Conservation (phyloP, 2,888 invertebrate species). For the Andrena praecox region DNA sequence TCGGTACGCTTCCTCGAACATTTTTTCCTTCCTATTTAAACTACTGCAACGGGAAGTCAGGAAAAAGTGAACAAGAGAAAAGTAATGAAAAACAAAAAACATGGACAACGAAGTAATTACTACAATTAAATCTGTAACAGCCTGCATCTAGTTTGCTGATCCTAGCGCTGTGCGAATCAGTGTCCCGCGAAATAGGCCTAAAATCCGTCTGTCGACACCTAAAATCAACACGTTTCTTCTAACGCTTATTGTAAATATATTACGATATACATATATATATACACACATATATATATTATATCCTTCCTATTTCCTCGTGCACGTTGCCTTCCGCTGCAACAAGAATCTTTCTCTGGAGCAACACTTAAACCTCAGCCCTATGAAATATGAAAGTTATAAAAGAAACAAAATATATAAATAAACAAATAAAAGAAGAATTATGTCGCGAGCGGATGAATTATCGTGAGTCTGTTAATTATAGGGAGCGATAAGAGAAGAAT, state of each 20-base stretch:
- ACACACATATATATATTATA: slow-evolving; percentile 36
- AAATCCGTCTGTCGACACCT: slow-evolving; percentile 62
- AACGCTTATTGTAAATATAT: slow-evolving; percentile 67
- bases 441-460: slow-evolving; percentile 36
- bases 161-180: slow-evolving; percentile 70
- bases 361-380: slow-evolving; percentile 59
- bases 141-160: slow-evolving; percentile 66
- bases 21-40: slow-evolving; percentile 31
- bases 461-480: slow-evolving; percentile 42
- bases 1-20: slow-evolving; percentile 10
- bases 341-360: slow-evolving; percentile 60
- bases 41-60: slow-evolving; percentile 32
- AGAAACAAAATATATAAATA: slow-evolving; percentile 16
- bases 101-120: slow-evolving; percentile 76
- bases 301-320: slow-evolving; percentile 74
- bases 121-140: slow-evolving; percentile 60
- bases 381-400: slow-evolving; percentile 57
- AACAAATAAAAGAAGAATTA: slow-evolving; percentile 35
- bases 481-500: slow-evolving; percentile 18
- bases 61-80: slow-evolving; percentile 23
- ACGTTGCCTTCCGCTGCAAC: slow-evolving; percentile 76
- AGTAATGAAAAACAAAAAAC: slow-evolving; percentile 36
- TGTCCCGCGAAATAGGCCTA: slow-evolving; percentile 80
- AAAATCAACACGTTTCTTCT: slow-evolving; percentile 57
- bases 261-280: slow-evolving; percentile 37